A percentile compares a stretch with the other conserved stretches of the same genome.
These are phyloP conservation scores for Strigops habroptila DNA, from an alignment of 2,113 vertebrate genomes.

Conservation along the genomic window DNA sequence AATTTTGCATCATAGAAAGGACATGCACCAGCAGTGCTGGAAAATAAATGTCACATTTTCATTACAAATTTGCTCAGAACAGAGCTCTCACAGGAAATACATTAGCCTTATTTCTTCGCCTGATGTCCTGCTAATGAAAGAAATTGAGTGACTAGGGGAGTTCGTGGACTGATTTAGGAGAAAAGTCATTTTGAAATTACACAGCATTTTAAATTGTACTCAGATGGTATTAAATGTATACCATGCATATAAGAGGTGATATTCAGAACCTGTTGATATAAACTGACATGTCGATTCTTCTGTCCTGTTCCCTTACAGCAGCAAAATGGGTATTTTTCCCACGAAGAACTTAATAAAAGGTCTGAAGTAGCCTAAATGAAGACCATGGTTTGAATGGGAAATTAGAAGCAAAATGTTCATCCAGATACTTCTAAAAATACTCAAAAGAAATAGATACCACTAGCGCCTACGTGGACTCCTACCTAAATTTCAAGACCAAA, in stretches of 20 bases:
- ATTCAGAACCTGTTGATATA: not conserved
- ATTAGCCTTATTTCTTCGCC: not conserved
- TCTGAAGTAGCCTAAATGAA: not conserved
- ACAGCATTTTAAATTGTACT: not conserved
- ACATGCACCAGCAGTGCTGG: accelerated
- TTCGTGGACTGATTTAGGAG: not conserved
- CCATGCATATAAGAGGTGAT: not conserved
- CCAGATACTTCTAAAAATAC: not conserved
- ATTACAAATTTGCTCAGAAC: not conserved
- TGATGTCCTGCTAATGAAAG: not conserved
- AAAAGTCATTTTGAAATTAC: not conserved
- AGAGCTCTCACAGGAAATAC: not conserved
- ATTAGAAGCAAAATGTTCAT: not conserved
- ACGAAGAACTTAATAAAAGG: not conserved
- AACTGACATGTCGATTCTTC: not conserved
- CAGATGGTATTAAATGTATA: not conserved
- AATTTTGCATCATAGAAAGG: not conserved
- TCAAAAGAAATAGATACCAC: not conserved
- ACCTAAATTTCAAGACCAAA: not conserved
- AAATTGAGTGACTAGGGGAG: not conserved
- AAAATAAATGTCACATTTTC: not conserved
- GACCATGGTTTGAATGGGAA: not conserved
- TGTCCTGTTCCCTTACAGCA: not conserved
- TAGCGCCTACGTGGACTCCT: not conserved
- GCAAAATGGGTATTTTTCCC: not conserved